A percentile compares a stretch with the other conserved stretches of the same genome.
phyloP scores from a whole-genome alignment of 2,888 invertebrate species.

The Liposcelis brunnea region DNA sequence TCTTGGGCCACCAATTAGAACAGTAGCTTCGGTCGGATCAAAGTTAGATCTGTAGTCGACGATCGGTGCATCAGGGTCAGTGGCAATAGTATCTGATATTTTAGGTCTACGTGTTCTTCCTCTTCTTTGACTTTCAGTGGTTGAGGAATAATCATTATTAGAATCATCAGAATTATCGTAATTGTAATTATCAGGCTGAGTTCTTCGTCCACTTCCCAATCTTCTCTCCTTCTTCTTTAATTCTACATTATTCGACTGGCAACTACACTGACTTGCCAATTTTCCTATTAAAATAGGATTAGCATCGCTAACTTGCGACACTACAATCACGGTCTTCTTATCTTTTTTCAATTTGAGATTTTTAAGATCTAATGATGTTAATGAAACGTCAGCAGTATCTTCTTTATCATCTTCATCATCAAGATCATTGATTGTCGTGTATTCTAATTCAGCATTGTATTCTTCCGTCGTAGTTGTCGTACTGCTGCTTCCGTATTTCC shows the following conservation, averaged over 20 bases:
- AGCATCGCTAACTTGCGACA: slow-evolving; percentile 42
- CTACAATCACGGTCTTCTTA: slow-evolving; percentile 20
- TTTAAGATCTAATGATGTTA: slow-evolving; percentile 4
- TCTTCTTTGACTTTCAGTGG: neutral
- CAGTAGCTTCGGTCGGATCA: no score
- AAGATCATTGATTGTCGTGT: neutral
- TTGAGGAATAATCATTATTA: neutral
- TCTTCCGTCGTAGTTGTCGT: slow-evolving; percentile 7
- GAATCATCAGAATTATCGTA: neutral
- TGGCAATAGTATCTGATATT: no score
- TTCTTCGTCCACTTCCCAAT: neutral
- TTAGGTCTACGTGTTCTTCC: no score
- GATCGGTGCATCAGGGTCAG: no score
- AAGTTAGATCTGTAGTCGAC: no score
- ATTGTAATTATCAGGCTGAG: neutral
- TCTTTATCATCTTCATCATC: neutral
- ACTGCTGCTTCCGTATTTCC: neutral
- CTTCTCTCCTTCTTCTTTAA: slow-evolving; percentile 1
- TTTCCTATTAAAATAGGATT: slow-evolving; percentile 53
- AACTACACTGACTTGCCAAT: slow-evolving; percentile 55
- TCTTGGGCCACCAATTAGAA: slow-evolving; percentile 21
- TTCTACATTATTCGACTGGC: slow-evolving; percentile 20
- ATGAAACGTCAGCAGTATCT: slow-evolving; percentile 2
- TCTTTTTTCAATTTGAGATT: slow-evolving; percentile 13
- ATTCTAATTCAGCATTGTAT: slow-evolving; percentile 7